Percentiles rank a stretch among this genome's conserved stretches.
phyloP scores from a whole-genome alignment of 2,797 vertebrate genomes.

The Cuniculus paca region DNA sequence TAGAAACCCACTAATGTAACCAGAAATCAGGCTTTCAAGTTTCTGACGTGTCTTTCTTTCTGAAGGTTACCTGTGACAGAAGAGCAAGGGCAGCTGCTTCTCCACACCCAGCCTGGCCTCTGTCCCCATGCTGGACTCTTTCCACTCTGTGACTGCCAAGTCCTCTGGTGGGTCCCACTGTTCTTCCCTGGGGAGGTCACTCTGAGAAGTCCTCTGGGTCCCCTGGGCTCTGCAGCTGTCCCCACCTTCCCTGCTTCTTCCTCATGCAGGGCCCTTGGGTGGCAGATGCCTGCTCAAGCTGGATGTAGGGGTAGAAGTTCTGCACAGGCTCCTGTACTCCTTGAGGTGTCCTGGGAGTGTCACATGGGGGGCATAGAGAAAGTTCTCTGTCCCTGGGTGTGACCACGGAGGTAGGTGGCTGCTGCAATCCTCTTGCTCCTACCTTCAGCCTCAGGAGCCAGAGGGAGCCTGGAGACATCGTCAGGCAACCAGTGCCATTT shows the following conservation, averaged over 20 bases:
- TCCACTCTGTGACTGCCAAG: rapidly evolving
- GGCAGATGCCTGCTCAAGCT: neutral
- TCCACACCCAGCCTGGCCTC: rapidly evolving
- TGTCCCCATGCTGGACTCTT: rapidly evolving
- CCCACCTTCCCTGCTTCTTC: neutral
- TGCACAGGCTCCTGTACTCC: too few relatives aligned
- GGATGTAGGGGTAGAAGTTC: too few relatives aligned
- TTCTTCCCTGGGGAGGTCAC: neutral
- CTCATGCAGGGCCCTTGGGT: neutral
- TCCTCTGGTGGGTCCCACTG: rapidly evolving
- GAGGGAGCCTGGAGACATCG: too few relatives aligned
- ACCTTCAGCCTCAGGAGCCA: too few relatives aligned
- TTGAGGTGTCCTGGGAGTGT: neutral
- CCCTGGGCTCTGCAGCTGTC: neutral
- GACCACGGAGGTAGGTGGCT: too few relatives aligned
- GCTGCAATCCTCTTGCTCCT: too few relatives aligned
- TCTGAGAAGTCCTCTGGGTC: neutral
- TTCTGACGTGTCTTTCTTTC: neutral
- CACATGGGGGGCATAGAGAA: too few relatives aligned
- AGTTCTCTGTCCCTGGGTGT: rapidly evolving
- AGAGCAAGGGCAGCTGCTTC: rapidly evolving
- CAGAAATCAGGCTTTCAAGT: neutral
- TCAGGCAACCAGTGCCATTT: neutral
- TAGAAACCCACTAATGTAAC: neutral
- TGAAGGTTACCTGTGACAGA: rapidly evolving